Evolutionary conservation across 2,797 vertebrate species (phyloP).

Genomic region (Hemitrygon akajei): DNA sequence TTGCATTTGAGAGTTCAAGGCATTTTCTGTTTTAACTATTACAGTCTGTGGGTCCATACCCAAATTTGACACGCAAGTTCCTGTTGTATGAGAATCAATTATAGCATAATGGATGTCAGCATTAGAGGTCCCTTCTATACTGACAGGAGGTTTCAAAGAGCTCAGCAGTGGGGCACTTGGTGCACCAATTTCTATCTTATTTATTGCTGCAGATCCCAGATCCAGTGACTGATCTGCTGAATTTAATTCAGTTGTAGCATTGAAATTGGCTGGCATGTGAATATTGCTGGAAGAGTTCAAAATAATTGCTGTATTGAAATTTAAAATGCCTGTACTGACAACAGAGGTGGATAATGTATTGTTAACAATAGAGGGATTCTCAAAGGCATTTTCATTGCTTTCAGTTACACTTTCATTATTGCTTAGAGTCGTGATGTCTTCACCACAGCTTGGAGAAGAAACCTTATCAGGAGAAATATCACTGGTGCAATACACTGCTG

Average conservation of each 20-base stretch:
- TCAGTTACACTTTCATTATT: slow-evolving; percentile 11
- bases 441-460: slow-evolving; percentile 66
- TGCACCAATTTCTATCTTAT: not conserved
- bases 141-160: not conserved
- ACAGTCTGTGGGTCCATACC: slow-evolving; percentile 55
- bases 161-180: not conserved
- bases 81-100: not conserved
- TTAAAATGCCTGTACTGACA: slow-evolving; percentile 46
- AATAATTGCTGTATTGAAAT: not conserved
- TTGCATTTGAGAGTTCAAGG: slow-evolving; percentile 56
- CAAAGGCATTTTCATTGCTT: slow-evolving; percentile 45
- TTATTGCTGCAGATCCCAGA: not conserved
- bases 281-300: slow-evolving; percentile 51
- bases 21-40: slow-evolving; percentile 56
- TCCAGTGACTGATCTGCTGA: not conserved
- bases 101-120: not conserved
- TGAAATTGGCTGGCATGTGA: slow-evolving; percentile 45
- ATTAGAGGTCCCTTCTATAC: not conserved
- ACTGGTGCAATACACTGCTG: not conserved
- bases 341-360: slow-evolving; percentile 47
- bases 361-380: slow-evolving; percentile 64
- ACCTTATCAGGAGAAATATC: slow-evolving; percentile 57
- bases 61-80: slow-evolving; percentile 25
- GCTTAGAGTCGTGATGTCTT: slow-evolving; percentile 56
- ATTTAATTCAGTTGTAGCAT: not conserved